Evolutionary conservation across 2,113 vertebrate genomes (phyloP), one percentile per base, ranked within the genome.

Genomic region (Hyperopisus bebe): DNA sequence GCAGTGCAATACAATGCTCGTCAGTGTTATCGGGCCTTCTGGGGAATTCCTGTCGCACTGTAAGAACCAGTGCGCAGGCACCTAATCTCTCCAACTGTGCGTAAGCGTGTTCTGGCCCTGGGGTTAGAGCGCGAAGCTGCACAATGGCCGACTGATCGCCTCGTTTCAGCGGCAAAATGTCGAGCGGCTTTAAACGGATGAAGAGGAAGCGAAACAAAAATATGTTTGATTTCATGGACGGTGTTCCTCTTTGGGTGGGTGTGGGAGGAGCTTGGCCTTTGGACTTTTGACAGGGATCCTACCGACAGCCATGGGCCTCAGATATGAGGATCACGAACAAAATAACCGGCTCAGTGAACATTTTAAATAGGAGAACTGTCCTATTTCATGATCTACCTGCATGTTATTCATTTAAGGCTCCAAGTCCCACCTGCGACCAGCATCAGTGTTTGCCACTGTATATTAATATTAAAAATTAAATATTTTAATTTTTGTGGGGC

Each of bases 41-140:
- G 88, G 88, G 88, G 90, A 89, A 86, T 90, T 87, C 88, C 58
- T 86, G 80, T 55, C 46, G 2, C 58, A 8, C 53, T 80, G 13
- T 58, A 11, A 48, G 9, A 83, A 21, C 21, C 88, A 46, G 11
- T 9, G 1, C n/a, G 27, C 77, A 24, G 3, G 42, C 80, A 70
- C 42, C 53, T 62, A 39, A 48, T 13, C 42, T 21, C 50, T 17
- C 24, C 27, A 35, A 17, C 44, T 48, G 53, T 31, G 21, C 44
- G 17, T 47, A 47, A 84, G 42, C 44, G n/a, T 21, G 35, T 27
- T 44, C 17, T 4, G 24, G 44, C 44, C 44, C 39, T 47, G 42
- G 21, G 82, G 19, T 84, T 24, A 84, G 44, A 44, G 44, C 0
- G 82, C 3, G 5, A 47, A 46, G 82, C 82, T 17, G 17, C 44